Evolutionary conservation across 2,797 vertebrate genomes (phyloP), one percentile per base, ranked within the genome.

Genomic region (Molossus alvarezi): DNA sequence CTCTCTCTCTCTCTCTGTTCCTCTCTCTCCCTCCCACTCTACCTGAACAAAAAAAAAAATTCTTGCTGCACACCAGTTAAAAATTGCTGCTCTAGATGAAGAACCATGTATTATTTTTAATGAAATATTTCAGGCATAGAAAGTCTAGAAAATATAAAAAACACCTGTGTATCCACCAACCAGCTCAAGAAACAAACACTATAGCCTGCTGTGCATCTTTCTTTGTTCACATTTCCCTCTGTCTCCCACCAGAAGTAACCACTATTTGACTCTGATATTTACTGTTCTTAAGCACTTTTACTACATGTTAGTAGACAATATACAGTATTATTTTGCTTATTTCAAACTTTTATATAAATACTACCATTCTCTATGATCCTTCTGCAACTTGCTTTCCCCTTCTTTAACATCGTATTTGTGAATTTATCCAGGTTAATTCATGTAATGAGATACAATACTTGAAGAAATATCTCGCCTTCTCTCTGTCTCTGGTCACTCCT

Each of bases 131-230:
- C 48, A 89, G 51, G 37, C n/a, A 84, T 10, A 72, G 1, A 57
- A 75, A 75, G 69, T 65, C 33, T 69, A 87, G 41, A 93, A 62
- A 73, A 65, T 57, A 75, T 57, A 57, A 88, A 57, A 45, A 62
- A 87, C 15, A 67, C 51, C n/a, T 51, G 11, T 71, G n/a, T 71
- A 60, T 23, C 12, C 53, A 71, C 11, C 62, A 51, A 41, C 75
- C 41, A 83, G n/a, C 25, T 75, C 62, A 84, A 91, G 71, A 67
- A 94, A 84, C 23, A 84, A 71, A 62, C 33, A 94, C 41, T 62
- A 45, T 15, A 77, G 84, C 21, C 29, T 77, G 60, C 29, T 75
- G 21, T 25, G 14, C 14, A 53, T 23, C n/a, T 75, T 67, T 87
- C 94, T 92, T 53, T 75, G 25, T 27, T 76, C n/a, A 65, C 25